A percentile compares a stretch with the other conserved stretches of the same genome.
phyloP scores from a whole-genome alignment of 2,113 vertebrate species.

The Scolopax mira region DNA sequence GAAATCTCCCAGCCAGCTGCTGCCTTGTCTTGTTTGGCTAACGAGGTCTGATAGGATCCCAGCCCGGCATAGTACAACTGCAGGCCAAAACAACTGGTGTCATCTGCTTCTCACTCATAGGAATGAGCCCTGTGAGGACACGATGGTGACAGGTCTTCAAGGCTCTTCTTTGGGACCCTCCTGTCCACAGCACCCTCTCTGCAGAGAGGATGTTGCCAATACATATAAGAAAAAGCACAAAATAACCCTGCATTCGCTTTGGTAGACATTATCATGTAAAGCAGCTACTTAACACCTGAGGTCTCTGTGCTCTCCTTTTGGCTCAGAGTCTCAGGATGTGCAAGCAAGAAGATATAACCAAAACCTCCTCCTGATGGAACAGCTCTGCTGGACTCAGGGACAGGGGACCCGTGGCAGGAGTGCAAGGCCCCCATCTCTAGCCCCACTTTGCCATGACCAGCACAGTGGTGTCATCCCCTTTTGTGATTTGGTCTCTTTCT shows the following conservation, averaged over 20 bases:
- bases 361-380: background rate
- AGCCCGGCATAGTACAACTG: background rate
- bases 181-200: background rate
- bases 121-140: background rate
- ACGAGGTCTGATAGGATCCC: conserved; percentile 32
- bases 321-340: background rate
- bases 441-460: background rate
- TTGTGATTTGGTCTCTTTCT: background rate
- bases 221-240: background rate
- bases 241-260: background rate
- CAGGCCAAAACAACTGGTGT: background rate
- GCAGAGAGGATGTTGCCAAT: background rate
- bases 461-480: background rate
- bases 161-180: background rate
- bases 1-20: conserved; percentile 61
- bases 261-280: background rate
- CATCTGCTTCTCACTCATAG: background rate
- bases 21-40: conserved; percentile 32
- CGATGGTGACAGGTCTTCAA: background rate
- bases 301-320: background rate
- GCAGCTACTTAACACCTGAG: conserved; percentile 7
- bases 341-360: background rate
- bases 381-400: background rate
- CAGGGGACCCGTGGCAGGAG: background rate
- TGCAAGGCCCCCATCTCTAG: background rate